phyloP scores from a whole-genome alignment of 2,797 vertebrate species.

The Rhyacichthys aspro region DNA sequence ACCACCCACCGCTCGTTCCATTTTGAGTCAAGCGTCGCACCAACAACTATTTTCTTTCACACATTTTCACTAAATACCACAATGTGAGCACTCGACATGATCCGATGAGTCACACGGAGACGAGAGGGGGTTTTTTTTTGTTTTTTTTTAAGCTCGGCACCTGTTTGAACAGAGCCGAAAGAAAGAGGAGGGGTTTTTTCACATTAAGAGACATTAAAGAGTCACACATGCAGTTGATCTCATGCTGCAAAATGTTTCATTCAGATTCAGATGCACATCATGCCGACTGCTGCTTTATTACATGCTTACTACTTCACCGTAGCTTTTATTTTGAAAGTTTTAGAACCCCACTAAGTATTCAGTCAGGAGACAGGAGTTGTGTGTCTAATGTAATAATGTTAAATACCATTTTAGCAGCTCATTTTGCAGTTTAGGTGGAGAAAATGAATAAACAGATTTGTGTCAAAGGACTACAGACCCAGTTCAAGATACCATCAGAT shows the following conservation, averaged over 20 bases:
- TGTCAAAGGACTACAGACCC: too few species aligned
- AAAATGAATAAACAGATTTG: too few species aligned
- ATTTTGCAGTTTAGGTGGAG: too few species aligned
- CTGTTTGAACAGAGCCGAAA: background rate
- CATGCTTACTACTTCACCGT: too few species aligned
- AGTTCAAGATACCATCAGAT: too few species aligned
- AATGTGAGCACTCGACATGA: constrained; percentile 9
- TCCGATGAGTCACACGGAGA: constrained; percentile 14
- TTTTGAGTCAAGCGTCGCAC: constrained; percentile 8
- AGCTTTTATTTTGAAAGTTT: too few species aligned
- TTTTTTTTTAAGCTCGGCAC: background rate
- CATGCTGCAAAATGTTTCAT: constrained; percentile 69
- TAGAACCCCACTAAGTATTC: too few species aligned
- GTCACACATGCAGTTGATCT: constrained; percentile 52
- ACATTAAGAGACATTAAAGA: constrained; percentile 9
- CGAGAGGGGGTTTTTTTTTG: background rate
- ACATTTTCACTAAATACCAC: constrained; percentile 10
- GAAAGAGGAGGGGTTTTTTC: too few species aligned
- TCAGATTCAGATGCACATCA: constrained; percentile 50
- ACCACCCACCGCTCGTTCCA: constrained; percentile 15
- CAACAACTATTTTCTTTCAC: background rate
- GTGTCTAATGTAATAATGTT: too few species aligned
- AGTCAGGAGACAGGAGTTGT: too few species aligned
- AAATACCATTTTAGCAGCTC: too few species aligned
- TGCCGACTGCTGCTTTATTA: too few species aligned